These are phyloP conservation scores for Lordiphosa mommai DNA, from an alignment of 1,140 invertebrate species.

Conservation along the genomic window DNA sequence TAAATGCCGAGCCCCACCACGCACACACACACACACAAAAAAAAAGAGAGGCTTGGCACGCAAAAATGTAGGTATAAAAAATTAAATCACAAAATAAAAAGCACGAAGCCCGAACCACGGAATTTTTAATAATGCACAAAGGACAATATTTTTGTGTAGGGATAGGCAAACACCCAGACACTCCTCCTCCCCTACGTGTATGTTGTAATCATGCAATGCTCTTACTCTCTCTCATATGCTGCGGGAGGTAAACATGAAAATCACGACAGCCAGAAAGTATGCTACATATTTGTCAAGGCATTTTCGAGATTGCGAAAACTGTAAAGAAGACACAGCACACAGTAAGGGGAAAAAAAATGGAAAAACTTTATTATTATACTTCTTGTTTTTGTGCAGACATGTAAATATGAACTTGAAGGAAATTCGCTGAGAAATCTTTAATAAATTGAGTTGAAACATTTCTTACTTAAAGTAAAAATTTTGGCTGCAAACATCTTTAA, in stretches of 20 bases:
- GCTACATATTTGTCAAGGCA: slow-evolving; percentile 26
- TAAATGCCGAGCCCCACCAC: slow-evolving; percentile 42
- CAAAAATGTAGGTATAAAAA: slow-evolving; percentile 15
- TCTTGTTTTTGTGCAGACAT: no score
- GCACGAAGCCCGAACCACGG: slow-evolving; percentile 21
- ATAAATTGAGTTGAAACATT: no score
- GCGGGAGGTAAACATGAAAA: slow-evolving; percentile 7
- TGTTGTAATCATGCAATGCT: slow-evolving; percentile 47
- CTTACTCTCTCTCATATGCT: neutral
- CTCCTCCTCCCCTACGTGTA: slow-evolving; percentile 1
- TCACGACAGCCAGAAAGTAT: slow-evolving; percentile 30
- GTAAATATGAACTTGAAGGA: no score
- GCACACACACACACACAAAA: slow-evolving; percentile 12
- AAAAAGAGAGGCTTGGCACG: slow-evolving; percentile 4
- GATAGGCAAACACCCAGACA: neutral
- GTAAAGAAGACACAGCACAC: slow-evolving; percentile 13
- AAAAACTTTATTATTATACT: neutral
- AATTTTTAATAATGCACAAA: slow-evolving; percentile 66
- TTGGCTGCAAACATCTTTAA: no score
- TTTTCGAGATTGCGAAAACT: slow-evolving; percentile 26
- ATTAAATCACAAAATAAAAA: slow-evolving; percentile 52
- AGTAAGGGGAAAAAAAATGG: neutral
- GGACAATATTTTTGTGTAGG: slow-evolving; percentile 29
- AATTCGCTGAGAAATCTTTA: no score
- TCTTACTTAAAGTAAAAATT: no score